A percentile compares a stretch with the other conserved stretches of the same genome.
These are phyloP conservation scores for Neotoma lepida DNA, from an alignment of 2,113 vertebrate species.

Conservation along the genomic window DNA sequence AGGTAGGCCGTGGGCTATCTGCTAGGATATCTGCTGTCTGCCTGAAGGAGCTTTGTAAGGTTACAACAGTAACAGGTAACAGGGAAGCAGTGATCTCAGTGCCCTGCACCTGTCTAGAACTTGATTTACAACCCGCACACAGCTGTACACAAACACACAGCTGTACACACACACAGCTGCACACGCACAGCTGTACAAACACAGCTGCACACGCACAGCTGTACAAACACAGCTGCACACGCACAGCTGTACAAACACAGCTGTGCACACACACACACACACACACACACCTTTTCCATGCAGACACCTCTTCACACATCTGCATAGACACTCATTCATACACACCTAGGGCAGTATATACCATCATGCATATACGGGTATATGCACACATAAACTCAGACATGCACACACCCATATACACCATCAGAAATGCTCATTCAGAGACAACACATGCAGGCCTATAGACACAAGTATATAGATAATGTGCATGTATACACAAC, in stretches of 20 bases:
- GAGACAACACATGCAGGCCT: neutral
- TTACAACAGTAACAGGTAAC: fast-evolving
- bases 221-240: fast-evolving
- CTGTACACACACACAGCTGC: neutral
- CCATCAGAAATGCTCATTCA: neutral
- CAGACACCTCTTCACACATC: fast-evolving
- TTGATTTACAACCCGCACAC: neutral
- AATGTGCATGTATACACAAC: neutral
- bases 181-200: too few relatives aligned
- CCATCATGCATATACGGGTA: neutral
- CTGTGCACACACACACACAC: neutral
- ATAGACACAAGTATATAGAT: neutral
- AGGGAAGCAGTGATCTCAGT: neutral
- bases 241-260: too few relatives aligned
- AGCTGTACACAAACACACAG: fast-evolving
- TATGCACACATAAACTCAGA: neutral
- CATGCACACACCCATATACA: fast-evolving
- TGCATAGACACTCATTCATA: neutral
- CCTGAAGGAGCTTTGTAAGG: neutral
- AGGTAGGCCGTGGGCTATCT: fast-evolving
- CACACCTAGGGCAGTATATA: too few relatives aligned
- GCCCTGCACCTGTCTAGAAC: fast-evolving
- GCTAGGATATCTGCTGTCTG: fast-evolving
- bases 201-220: too few relatives aligned
- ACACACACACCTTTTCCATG: fast-evolving